Percentiles rank a stretch among this genome's conserved stretches.
Evolutionary conservation across 2,797 vertebrate genomes (phyloP).

Genomic region (Euphonia xanthogaster): DNA sequence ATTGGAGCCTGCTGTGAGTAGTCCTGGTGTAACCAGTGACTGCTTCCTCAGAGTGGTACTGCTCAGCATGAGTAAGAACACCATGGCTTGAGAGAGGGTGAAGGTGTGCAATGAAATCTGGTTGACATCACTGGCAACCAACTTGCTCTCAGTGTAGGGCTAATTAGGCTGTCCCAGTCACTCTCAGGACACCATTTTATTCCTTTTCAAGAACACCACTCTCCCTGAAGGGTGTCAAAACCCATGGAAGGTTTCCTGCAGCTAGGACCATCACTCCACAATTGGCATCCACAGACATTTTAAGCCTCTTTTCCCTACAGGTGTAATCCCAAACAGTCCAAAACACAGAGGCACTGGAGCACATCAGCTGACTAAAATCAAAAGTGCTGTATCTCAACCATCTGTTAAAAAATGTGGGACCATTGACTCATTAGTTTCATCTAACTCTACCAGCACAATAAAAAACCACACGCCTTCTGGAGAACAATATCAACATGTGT

Average conservation of each 20-base stretch:
- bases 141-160: not conserved
- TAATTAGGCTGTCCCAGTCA: not conserved
- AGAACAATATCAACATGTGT: conserved; percentile 61
- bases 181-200: not conserved
- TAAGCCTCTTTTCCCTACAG: not conserved
- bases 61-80: not conserved
- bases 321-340: not conserved
- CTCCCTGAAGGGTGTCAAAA: not conserved
- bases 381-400: conserved; percentile 47
- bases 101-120: not conserved
- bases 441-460: conserved; percentile 51
- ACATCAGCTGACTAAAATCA: conserved; percentile 53
- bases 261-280: not conserved
- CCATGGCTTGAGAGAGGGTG: not conserved
- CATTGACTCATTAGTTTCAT: conserved; percentile 66
- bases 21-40: not conserved
- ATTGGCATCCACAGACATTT: not conserved
- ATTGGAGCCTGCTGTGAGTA: not conserved
- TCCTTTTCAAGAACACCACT: not conserved
- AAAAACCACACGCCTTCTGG: conserved; percentile 29
- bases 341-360: conserved; percentile 5
- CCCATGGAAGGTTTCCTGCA: not conserved
- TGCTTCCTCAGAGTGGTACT: not conserved
- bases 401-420: conserved; percentile 62
- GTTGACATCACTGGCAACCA: not conserved